These are phyloP conservation scores for Pantelozetes paolii DNA, from an alignment of 2,888 invertebrate genomes.

Conservation along the genomic window DNA sequence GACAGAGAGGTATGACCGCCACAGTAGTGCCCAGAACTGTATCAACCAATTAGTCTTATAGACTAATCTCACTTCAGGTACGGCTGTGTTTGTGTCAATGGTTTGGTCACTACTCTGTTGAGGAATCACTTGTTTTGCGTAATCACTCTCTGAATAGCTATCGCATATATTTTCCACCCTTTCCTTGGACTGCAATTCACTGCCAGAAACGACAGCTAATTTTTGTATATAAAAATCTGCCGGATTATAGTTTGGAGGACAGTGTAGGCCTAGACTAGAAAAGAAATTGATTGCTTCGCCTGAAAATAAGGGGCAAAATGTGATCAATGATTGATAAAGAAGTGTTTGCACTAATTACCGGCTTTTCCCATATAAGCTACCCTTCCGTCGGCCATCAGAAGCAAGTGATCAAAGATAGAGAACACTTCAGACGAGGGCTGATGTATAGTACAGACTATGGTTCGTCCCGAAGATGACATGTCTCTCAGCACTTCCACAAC, in stretches of 20 bases:
- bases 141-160: conserved; percentile 49
- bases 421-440: conserved; percentile 58
- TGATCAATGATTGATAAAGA: too few species aligned
- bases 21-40: conserved; percentile 81
- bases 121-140: not conserved
- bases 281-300: conserved; percentile 54
- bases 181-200: conserved; percentile 53
- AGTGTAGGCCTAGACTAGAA: conserved; percentile 51
- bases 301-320: too few species aligned
- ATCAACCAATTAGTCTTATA: conserved; percentile 82
- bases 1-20: conserved; percentile 83
- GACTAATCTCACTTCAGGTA: conserved; percentile 20
- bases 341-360: too few species aligned
- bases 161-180: conserved; percentile 52
- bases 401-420: conserved; percentile 56
- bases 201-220: conserved; percentile 55
- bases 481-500: conserved; percentile 67
- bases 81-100: not conserved
- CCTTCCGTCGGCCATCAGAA: conserved; percentile 57
- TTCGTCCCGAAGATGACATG: conserved; percentile 55
- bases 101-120: not conserved
- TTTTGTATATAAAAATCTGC: conserved; percentile 57
- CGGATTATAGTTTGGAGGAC: conserved; percentile 56
- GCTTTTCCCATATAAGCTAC: conserved; percentile 57
- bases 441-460: conserved; percentile 59